phyloP scores from a whole-genome alignment of 1,140 invertebrate species.

The Magallana angulata region DNA sequence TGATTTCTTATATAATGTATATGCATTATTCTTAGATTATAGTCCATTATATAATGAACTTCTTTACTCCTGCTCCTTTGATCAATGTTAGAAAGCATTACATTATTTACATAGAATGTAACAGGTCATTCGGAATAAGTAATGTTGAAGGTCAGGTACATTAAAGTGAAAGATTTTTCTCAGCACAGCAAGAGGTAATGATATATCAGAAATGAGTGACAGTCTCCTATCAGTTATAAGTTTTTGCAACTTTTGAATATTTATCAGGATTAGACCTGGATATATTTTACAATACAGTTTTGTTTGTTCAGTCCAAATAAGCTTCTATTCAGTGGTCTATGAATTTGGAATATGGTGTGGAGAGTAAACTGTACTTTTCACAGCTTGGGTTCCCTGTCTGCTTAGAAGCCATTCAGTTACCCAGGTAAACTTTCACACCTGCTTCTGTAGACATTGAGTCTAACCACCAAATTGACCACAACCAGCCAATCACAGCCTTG shows the following conservation, averaged over 20 bases:
- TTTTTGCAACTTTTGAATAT: background rate
- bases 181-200: conserved; percentile 15
- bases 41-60: background rate
- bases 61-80: background rate
- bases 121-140: background rate
- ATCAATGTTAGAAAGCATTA: background rate
- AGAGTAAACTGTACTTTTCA: conserved; percentile 30
- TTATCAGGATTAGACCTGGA: background rate
- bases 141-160: no score
- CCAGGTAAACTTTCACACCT: conserved; percentile 33
- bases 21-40: background rate
- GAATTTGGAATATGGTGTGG: background rate
- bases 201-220: background rate
- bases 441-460: conserved; percentile 21
- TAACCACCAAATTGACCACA: background rate
- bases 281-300: background rate
- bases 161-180: background rate
- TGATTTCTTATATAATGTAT: conserved; percentile 5
- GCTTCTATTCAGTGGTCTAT: background rate
- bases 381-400: conserved; percentile 8
- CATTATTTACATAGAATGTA: background rate
- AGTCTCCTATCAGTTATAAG: no score
- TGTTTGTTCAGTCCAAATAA: conserved; percentile 1
- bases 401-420: conserved; percentile 10
- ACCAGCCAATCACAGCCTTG: background rate